Conservation (phyloP, 2,888 invertebrate species). For the Osmoderma eremita region DNA sequence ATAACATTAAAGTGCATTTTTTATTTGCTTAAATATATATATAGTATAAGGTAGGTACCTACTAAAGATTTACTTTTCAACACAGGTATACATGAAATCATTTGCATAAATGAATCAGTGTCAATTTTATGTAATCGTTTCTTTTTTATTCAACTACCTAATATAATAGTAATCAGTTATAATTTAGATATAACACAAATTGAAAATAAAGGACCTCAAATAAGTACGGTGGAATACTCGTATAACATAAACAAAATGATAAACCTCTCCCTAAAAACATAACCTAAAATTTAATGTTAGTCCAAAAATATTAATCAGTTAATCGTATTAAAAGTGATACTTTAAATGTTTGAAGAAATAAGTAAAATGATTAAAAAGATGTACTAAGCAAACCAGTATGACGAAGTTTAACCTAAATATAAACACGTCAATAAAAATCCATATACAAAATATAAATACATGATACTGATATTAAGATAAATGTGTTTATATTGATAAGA, state of each 20-base stretch:
- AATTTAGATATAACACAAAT: slow-evolving; percentile 15
- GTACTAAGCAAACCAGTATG: slow-evolving; percentile 44
- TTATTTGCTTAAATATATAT: too few species aligned
- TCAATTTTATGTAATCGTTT: slow-evolving; percentile 26
- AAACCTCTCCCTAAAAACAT: slow-evolving; percentile 42
- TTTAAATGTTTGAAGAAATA: slow-evolving; percentile 6
- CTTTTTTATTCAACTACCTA: slow-evolving; percentile 1
- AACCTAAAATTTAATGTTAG: slow-evolving; percentile 27
- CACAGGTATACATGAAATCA: slow-evolving; percentile 27
- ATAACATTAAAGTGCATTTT: too few species aligned
- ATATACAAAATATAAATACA: slow-evolving; percentile 4
- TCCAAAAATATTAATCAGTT: background rate
- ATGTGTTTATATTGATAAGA: slow-evolving; percentile 35
- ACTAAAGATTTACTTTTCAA: too few species aligned
- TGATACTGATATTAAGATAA: slow-evolving; percentile 15
- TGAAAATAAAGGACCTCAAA: slow-evolving; percentile 16
- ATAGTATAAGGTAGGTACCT: background rate
- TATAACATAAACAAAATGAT: slow-evolving; percentile 40
- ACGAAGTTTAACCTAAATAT: slow-evolving; percentile 60
- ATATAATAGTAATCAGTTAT: background rate
- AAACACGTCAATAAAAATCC: slow-evolving; percentile 51
- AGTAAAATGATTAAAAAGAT: slow-evolving; percentile 45
- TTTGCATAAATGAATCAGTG: slow-evolving; percentile 38
- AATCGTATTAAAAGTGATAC: background rate
- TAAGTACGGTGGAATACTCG: slow-evolving; percentile 9